Evolutionary conservation across 2,113 vertebrate genomes (phyloP), one percentile per base, ranked within the genome.

Genomic region (Aptenodytes forsteri): DNA sequence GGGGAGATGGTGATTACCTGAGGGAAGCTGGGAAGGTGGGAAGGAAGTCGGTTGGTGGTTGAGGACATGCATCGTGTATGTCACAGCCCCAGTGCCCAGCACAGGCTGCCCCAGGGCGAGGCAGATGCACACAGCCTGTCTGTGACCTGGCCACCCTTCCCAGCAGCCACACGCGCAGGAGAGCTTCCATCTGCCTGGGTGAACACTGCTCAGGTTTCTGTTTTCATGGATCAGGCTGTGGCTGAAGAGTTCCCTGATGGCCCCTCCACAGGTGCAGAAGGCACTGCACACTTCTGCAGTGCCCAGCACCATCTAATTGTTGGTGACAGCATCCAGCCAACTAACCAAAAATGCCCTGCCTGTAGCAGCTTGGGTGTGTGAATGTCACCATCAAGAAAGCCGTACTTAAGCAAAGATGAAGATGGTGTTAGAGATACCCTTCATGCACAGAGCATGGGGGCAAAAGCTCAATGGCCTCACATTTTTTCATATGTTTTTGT

Each of bases 131-230:
- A 18, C 26, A 62, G 32, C 25, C 59, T 73, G 58, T 26, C 36
- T 67, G 14, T 62, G 32, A 49, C 10, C 32, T 78, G 32, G 66
- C 32, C 36, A 32, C 22, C 5, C 30, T 72, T 78, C 19, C 27
- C 23, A 23, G 32, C 23, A 73, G 66, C 23, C 21, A 17, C 15
- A 8, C 1, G 3, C 0, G 0, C 13, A 71, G 29, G 29, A 73
- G 16, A 72, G 25, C 12, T 40, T 84, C 29, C 27, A 6, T 69
- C 54, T 56, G 21, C 22, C 11, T 65, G 30, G 26, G 34, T 18
- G 84, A 75, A 47, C 9, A 7, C 46, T 50, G 29, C 46, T 61
- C 30, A 34, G 34, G 20, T 46, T 83, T 55, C 29, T 2, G 0
- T 69, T 75, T 56, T 21, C 13, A 20, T 13, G 61, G 44, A 40